Evolutionary conservation across 2,888 invertebrate species (phyloP), one percentile per base, ranked within the genome.

Genomic region (Laothoe populi): DNA sequence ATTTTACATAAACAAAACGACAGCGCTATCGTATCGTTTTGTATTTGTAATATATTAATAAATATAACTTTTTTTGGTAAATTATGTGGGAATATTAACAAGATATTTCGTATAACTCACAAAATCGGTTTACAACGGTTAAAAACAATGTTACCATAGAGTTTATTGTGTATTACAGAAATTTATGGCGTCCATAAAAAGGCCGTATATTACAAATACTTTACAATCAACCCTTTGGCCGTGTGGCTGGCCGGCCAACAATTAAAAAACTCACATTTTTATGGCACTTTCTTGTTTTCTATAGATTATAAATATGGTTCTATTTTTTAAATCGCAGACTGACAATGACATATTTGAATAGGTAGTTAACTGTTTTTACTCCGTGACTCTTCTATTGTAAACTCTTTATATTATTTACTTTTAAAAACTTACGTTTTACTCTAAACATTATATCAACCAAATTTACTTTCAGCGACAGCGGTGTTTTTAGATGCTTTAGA

Each of bases 191-290:
- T n/a, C 19, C 48, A 48, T 48, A 48, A 49, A 60, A 48, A 31
- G 44, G 46, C 11, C 40, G 40, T 60, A 48, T 40, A 48, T 60
- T 38, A 40, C 24, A 49, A 48, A 24, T 48, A 49, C 46, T 48
- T 45, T 38, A 40, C 60, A 31, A 26, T 49, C 48, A 48, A 60
- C 46, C 60, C 60, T 49, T 60, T 60, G 35, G 24, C 45, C n/a
- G 58, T 21, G 45, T 59, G 26, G 60, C 23, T 35, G 35, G 48
- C 40, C 46, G 26, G 48, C 24, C 40, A 49, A 49, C 40, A 40
- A 60, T 60, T 48, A 48, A 48, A 60, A 60, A 60, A 60, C 35
- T 4, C 8, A 1, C 5, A 8, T 2, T 35, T 53, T 53, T 53
- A 53, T 53, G 31, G 11, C 11, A 11, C 4, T 1, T 53, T 49